Base-by-base conservation (phyloP, 2,113 vertebrate genomes). In the Lutjanus erythropterus region DNA sequence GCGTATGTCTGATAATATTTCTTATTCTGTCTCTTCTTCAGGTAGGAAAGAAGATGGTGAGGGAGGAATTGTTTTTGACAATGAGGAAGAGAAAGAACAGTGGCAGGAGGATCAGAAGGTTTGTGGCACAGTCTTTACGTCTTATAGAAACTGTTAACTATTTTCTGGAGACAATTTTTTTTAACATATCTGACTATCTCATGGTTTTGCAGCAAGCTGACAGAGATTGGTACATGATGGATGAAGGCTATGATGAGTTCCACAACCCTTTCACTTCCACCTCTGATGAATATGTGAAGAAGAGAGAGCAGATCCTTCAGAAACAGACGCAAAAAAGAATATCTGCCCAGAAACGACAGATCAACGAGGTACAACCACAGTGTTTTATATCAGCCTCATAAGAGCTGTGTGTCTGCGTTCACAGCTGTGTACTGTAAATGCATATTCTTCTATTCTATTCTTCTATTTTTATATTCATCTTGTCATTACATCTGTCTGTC, bases 141-240 rank as follows among this genome's bases (percentile, higher is more conserved):
- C 9, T 67, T 0, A n/a, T 0, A 39, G n/a, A 55, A 56, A 19
- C 2, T 31, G 12, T 46, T 2, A 19, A 11, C 14, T 42, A 5
- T 69, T 61, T 56, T 23, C 4, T 15, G 11, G 5, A 29, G 5
- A 4, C 3, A 16, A 4, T 55, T 65, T n/a, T 25, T 29, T 37
- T 80, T 33, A 1, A 61, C 41, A 15, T 67, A 25, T 59, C 8
- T 68, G 0, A 33, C n/a, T 71, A n/a, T 83, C 10, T 64, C 18
- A n/a, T 25, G 47, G 29, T 68, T 79, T 21, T 67, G 18, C 88
- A 99, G 98, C 98, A 99, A 99, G 97, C 97, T 0, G 98, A 99
- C 92, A 94, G 98, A 83, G 98, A 99, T 55, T 99, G 98, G 98
- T 99, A 99, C 93, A 99, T 98, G 97, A 99, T 99, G 98, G 98